Base-by-base conservation (phyloP, 2,888 invertebrate genomes). In the Andrena marginata region DNA sequence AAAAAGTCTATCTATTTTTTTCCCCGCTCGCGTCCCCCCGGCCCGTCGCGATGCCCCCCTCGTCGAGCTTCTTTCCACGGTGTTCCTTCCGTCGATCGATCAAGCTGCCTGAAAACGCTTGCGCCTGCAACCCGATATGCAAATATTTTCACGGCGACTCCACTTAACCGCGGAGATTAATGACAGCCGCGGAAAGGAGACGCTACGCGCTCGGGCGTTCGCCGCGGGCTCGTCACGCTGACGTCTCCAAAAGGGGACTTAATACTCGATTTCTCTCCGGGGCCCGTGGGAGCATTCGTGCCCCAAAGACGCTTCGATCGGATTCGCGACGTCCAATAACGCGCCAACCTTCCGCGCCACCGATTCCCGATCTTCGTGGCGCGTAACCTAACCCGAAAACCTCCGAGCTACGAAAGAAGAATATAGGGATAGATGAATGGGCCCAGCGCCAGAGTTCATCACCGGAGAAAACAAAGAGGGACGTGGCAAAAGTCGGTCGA, bases 131-230 rank as follows among this genome's bases (percentile, higher is more conserved):
- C 93, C 91, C 92, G 93, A 94, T 94, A 94, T 94, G 93, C 93
- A 93, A 94, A 94, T 93, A 94, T 93, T 94, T 89, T 91, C 89
- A 86, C 83, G 68, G 69, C 69, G 56, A 49, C 80, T 89, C 91
- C 89, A 91, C 90, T 91, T 92, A 91, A 89, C 80, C 81, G 85
- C 84, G 85, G 92, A 93, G 93, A 93, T 93, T 93, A 92, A 93
- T 93, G 93, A 92, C 84, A 81, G 73, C 75, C 82, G 82, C 78
- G 77, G 69, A 85, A 79, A 80, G 78, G 68, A 63, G 77, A 60
- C 76, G 49, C 54, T 16, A 1, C 42, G 62, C 73, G 64, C 76
- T 74, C 13, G 60, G 33, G 65, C 77, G 65, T 75, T 56, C 59
- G 76, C 63, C 80, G 77, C 79, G 87, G 75, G 69, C 86, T 88